Conservation (phyloP, 2,113 vertebrate species). For the Eublepharis macularius region DNA sequence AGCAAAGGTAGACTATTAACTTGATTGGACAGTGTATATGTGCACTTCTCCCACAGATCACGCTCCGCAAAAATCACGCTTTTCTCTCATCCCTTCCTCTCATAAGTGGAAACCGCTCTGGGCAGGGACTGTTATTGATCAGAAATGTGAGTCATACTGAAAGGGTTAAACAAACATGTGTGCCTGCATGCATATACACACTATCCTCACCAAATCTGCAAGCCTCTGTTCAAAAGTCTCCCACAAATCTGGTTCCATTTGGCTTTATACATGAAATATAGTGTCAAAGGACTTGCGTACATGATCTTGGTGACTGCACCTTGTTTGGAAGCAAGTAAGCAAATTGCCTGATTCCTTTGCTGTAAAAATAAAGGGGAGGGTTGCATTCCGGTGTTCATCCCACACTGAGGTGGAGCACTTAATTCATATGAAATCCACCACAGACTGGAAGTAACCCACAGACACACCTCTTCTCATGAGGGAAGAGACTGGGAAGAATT, state of each 20-base stretch:
- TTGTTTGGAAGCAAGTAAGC: not conserved
- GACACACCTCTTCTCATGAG: too few relatives aligned
- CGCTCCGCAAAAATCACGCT: too few relatives aligned
- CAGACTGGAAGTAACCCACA: too few relatives aligned
- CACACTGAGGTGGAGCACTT: not conserved
- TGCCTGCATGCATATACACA: too few relatives aligned
- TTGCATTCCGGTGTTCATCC: not conserved
- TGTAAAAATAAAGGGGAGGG: not conserved
- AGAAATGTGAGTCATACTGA: not conserved
- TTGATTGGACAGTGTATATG: not conserved
- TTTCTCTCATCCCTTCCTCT: too few relatives aligned
- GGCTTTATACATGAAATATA: too few relatives aligned
- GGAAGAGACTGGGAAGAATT: not conserved
- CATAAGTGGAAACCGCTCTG: too few relatives aligned
- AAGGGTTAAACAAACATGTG: too few relatives aligned
- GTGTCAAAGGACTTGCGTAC: not conserved
- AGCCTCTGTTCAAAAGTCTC: not conserved
- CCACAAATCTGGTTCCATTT: too few relatives aligned
- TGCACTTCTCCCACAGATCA: not conserved
- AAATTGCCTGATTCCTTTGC: not conserved
- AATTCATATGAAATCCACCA: not conserved
- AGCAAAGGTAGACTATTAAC: not conserved
- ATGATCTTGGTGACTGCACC: not conserved
- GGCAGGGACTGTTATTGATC: not conserved
- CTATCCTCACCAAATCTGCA: not conserved